phyloP scores from a whole-genome alignment of 2,888 invertebrate genomes.

The Hemaris fuciformis region DNA sequence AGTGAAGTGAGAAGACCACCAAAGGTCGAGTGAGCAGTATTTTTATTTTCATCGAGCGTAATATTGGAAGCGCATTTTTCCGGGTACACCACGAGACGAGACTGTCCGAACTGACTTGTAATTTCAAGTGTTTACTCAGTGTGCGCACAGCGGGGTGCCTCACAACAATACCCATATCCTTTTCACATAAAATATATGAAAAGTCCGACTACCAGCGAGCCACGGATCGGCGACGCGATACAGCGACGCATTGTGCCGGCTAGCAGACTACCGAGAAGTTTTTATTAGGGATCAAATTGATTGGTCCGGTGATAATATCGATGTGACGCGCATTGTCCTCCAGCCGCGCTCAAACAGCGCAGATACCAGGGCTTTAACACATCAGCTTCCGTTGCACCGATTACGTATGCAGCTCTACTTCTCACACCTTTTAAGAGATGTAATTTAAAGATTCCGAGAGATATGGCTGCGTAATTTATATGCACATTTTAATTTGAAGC shows the following conservation, averaged over 20 bases:
- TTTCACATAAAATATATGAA: conserved; percentile 81
- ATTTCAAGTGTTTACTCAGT: conserved; percentile 79
- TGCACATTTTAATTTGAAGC: conserved; percentile 54
- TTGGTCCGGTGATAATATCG: conserved; percentile 78
- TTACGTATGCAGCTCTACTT: conserved; percentile 53
- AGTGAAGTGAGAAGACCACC: conserved; percentile 16
- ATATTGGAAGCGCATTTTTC: conserved; percentile 78
- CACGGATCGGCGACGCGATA: conserved; percentile 74
- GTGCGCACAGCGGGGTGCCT: conserved; percentile 69
- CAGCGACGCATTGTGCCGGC: conserved; percentile 64
- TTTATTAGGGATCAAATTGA: conserved; percentile 82
- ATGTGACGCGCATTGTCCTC: conserved; percentile 62
- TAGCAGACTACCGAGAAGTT: conserved; percentile 74
- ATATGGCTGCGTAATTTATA: conserved; percentile 50
- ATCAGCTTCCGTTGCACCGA: conserved; percentile 49
- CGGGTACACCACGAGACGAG: conserved; percentile 41
- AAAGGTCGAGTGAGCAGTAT: conserved; percentile 45
- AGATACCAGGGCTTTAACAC: conserved; percentile 37
- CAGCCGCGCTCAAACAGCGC: conserved; percentile 31
- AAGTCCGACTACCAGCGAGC: conserved; percentile 71
- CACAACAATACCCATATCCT: conserved; percentile 79
- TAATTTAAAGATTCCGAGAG: conserved; percentile 52
- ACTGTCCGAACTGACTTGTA: conserved; percentile 70
- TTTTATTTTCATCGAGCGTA: conserved; percentile 72
- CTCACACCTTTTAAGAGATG: conserved; percentile 67